Evolutionary conservation across 1,140 invertebrate genomes (phyloP), one percentile per base, ranked within the genome.

Genomic region (Tribolium madens): DNA sequence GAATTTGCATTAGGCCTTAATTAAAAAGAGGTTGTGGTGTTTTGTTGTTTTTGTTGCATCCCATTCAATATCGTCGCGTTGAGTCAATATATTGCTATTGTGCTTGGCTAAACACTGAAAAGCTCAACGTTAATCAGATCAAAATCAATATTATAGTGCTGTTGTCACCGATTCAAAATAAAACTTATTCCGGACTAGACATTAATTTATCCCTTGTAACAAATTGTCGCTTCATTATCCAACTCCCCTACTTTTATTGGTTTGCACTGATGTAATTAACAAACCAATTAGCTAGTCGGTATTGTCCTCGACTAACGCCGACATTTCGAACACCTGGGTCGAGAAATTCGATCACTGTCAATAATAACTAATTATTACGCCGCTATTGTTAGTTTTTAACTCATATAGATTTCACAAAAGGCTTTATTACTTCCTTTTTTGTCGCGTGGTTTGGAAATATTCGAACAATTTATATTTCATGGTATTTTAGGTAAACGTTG

Each of bases 251-350:
- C 53, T 64, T 50, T 60, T 75, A 68, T 60, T 53, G 50, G 47
- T 71, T 47, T 31, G 47, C 21, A 21, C 47, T 73, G 76, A 77
- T 77, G 36, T 77, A 77, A 77, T 77, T 77, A 77, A 77, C 76
- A 73, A 60, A 52, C 52, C 70, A 77, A 73, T 77, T 77, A 73
- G 70, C 72, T 70, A 64, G 52, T 71, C 31, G 31, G 47, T 18
- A 42, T 76, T 71, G 64, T 46, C 46, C 60, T 53, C 74, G 13
- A 71, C 31, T 57, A 71, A 42, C 57, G 47, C 46, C 42, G 48
- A 71, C 68, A 46, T 53, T 50, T 57, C 12, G 21, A 42, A 72
- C 75, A 76, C 75, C 75, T 76, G 75, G 53, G 75, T 33, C 75
- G 50, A 33, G 52, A 74, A 74, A 57, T 48, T 74, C 57, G 57